These are phyloP conservation scores for Cepphus grylle DNA, from an alignment of 2,113 vertebrate species.

Conservation along the genomic window DNA sequence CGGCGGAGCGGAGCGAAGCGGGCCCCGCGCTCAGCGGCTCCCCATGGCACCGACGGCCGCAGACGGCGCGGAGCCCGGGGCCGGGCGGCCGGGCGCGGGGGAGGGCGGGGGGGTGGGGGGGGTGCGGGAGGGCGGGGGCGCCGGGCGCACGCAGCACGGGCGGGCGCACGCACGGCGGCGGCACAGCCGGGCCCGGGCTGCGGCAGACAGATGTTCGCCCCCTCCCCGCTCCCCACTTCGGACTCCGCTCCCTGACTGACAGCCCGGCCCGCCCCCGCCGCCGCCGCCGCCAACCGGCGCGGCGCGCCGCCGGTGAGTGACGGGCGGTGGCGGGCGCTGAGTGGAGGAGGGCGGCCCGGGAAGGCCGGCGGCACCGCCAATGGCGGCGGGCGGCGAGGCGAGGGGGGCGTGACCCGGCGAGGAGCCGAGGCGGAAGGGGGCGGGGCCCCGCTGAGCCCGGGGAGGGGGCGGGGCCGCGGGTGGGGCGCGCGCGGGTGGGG, in stretches of 20 bases:
- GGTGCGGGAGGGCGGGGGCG: not conserved
- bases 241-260: constrained; percentile 22
- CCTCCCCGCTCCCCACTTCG: constrained; percentile 6
- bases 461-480: not conserved
- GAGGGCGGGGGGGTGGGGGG: not conserved
- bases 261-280: not conserved
- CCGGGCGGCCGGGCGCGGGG: not conserved
- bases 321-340: not conserved
- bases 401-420: not conserved
- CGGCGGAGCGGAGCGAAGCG: constrained; percentile 30
- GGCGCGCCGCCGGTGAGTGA: not conserved
- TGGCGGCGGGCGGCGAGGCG: not conserved
- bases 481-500: not conserved
- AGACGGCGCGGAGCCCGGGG: constrained; percentile 39
- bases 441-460: not conserved
- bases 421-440: not conserved
- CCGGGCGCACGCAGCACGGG: constrained; percentile 62
- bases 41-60: constrained; percentile 67
- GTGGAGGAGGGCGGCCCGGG: not conserved
- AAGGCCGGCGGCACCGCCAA: not conserved
- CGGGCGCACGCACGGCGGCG: not conserved
- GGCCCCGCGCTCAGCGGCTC: constrained; percentile 65
- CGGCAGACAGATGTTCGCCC: constrained; percentile 71
- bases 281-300: not conserved
- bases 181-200: constrained; percentile 60